These are phyloP conservation scores for Colostygia pectinataria DNA, from an alignment of 2,888 invertebrate genomes.

Conservation along the genomic window DNA sequence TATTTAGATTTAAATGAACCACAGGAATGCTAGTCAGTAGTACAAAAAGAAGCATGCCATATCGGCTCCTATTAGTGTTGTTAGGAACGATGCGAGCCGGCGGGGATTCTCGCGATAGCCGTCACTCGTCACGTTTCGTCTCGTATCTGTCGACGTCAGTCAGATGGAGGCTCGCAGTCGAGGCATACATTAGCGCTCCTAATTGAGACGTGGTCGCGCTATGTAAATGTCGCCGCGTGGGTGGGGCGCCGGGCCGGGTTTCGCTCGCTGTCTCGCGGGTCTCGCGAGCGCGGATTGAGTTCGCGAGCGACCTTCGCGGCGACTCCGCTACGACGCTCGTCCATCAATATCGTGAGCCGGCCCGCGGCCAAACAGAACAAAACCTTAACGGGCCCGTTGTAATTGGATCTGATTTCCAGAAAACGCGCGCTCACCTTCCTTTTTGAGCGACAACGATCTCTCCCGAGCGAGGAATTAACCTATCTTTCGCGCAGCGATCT, in stretches of 20 bases:
- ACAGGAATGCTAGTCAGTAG: slow-evolving; percentile 20
- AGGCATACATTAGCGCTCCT: slow-evolving; percentile 83
- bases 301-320: slow-evolving; percentile 57
- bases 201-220: slow-evolving; percentile 81
- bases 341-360: slow-evolving; percentile 73
- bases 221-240: slow-evolving; percentile 81
- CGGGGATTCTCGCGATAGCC: slow-evolving; percentile 70
- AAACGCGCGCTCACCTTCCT: slow-evolving; percentile 79
- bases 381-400: slow-evolving; percentile 79
- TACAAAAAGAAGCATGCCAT: slow-evolving; percentile 53
- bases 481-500: slow-evolving; percentile 82
- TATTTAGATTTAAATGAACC: slow-evolving; percentile 16
- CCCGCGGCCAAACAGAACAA: slow-evolving; percentile 77
- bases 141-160: slow-evolving; percentile 76
- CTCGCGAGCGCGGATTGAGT: slow-evolving; percentile 10
- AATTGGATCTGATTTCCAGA: slow-evolving; percentile 84
- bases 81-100: slow-evolving; percentile 72
- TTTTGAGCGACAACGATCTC: slow-evolving; percentile 82
- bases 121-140: slow-evolving; percentile 80
- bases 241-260: slow-evolving; percentile 58
- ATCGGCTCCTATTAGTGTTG: slow-evolving; percentile 75
- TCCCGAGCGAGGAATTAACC: slow-evolving; percentile 80
- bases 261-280: slow-evolving; percentile 22
- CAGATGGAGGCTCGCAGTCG: slow-evolving; percentile 74
- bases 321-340: slow-evolving; percentile 50